These are phyloP conservation scores for Emys orbicularis DNA, from an alignment of 2,797 vertebrate species.

Conservation along the genomic window DNA sequence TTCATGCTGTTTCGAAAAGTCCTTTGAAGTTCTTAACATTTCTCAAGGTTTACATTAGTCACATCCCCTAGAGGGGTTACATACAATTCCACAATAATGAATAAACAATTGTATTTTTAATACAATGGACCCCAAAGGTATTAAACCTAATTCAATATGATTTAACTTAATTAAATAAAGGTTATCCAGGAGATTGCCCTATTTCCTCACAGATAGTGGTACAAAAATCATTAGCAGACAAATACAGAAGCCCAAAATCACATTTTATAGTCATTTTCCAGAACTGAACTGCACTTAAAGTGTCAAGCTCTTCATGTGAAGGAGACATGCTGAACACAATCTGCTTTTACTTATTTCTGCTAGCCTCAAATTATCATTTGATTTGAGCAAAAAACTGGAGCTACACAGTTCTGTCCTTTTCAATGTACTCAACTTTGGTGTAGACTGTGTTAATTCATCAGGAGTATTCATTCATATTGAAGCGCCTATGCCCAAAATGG, in stretches of 20 bases:
- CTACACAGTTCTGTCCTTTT: constrained; percentile 61
- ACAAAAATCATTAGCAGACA: background rate
- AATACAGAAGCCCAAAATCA: background rate
- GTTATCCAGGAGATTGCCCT: background rate
- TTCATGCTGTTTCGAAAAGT: background rate
- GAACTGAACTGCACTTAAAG: constrained; percentile 7
- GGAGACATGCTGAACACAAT: constrained; percentile 43
- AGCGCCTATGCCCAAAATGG: background rate
- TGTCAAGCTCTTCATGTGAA: constrained; percentile 31
- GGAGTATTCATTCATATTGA: constrained; percentile 65
- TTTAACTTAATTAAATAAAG: background rate
- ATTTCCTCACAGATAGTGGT: background rate
- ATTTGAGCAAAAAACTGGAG: constrained; percentile 48
- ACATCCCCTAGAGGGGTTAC: background rate
- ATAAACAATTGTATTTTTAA: background rate
- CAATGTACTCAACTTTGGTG: constrained; percentile 43
- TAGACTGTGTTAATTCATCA: constrained; percentile 65
- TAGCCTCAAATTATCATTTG: constrained; percentile 65
- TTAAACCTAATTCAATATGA: background rate
- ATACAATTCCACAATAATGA: background rate
- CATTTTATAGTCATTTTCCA: constrained; percentile 23
- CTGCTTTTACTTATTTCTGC: constrained; percentile 38
- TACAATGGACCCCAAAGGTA: background rate
- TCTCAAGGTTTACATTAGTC: background rate
- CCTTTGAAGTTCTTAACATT: background rate